These are phyloP conservation scores for Sorex maritimensis DNA, from an alignment of 2,797 vertebrate genomes.

Conservation along the genomic window DNA sequence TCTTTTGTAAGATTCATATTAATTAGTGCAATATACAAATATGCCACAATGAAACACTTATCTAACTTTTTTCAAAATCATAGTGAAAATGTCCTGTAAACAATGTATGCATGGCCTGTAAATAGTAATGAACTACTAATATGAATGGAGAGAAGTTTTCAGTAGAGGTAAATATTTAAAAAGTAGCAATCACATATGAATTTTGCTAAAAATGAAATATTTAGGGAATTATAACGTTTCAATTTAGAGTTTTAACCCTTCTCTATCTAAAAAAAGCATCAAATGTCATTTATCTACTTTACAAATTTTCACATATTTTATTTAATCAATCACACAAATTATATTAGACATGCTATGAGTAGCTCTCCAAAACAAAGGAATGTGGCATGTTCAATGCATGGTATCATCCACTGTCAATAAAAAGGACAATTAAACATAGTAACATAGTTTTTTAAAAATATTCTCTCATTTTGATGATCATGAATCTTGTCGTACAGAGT, in stretches of 20 bases:
- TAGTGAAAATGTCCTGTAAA: constrained; percentile 49
- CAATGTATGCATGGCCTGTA: constrained; percentile 51
- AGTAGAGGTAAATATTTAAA: constrained; percentile 56
- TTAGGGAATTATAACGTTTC: constrained; percentile 48
- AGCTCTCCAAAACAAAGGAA: neutral
- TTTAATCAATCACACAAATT: constrained; percentile 28
- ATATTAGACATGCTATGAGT: neutral
- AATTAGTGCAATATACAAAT: constrained; percentile 80
- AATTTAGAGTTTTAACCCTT: neutral
- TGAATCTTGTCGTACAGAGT: neutral
- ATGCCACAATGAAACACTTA: constrained; percentile 71
- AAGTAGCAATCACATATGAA: constrained; percentile 5
- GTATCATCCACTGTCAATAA: neutral
- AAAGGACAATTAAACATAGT: neutral
- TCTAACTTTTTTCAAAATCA: constrained; percentile 70
- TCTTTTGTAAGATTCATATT: constrained; percentile 73
- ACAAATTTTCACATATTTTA: constrained; percentile 31
- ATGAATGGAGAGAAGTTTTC: constrained; percentile 25
- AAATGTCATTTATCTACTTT: neutral
- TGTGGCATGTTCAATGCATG: neutral
- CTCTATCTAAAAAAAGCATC: constrained; percentile 43
- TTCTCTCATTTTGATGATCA: neutral
- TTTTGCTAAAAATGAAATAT: constrained; percentile 53
- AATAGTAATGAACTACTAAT: constrained; percentile 65
- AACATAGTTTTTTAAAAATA: neutral